Evolutionary conservation across 1,140 invertebrate species (phyloP), one percentile per base, ranked within the genome.

Genomic region (Phymorhynchus buccinoides): DNA sequence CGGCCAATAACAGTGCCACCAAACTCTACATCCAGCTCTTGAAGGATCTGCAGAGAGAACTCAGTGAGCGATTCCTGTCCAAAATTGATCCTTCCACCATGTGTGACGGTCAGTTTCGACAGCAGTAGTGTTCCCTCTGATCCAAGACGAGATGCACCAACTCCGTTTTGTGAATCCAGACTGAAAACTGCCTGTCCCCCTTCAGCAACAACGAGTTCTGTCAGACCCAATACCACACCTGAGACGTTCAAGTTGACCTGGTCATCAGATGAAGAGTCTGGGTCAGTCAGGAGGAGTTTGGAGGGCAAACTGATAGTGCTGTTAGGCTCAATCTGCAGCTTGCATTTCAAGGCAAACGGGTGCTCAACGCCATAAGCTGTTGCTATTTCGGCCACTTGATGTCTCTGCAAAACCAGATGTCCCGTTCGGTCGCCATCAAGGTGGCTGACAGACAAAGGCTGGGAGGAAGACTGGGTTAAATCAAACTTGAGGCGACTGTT

Each of bases 341-440:
- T 91, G 86, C 88, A 90, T 75, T 86, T 87, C 39, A 91, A 84
- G 37, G 87, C 88, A 80, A 87, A 91, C 7, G 90, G 71, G 62
- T 88, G 84, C 68, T 87, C 84, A n/a, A 87, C 90, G 39, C 90
- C 90, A 83, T 90, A 90, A 9, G 84, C 68, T 77, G 86, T 89
- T 3, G 89, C 89, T 84, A 91, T 87, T 30, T 84, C 73, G 42
- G 88, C 86, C 12, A 83, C 75, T 73, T 90, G 90, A 30, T 80
- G 83, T 12, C 77, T 35, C 18, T 87, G 80, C 3, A 91, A 66
- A 18, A 73, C 83, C 27, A 90, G 27, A 4, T 83, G 79, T 16
- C 90, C 90, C 42, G 90, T 87, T 39, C 86, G 86, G 71, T 91
- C 90, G 68, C 90, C 90, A 83, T 86, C 85, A 30, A 90, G 75